Base-by-base conservation (phyloP, 2,888 invertebrate genomes). In the Alviniconcha strummeri region DNA sequence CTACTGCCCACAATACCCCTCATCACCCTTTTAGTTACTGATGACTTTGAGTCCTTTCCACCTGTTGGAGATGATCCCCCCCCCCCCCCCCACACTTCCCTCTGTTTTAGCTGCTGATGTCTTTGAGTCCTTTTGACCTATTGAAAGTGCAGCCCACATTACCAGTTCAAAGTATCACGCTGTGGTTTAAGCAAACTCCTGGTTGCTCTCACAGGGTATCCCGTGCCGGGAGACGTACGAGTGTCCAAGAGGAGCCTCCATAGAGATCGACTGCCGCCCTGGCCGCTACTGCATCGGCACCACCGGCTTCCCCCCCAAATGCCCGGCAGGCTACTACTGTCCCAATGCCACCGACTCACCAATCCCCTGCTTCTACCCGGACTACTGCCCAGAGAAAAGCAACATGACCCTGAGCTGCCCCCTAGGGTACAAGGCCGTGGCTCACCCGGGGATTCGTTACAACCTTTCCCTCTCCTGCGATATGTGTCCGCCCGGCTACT, bases 241-340 rank as follows among this genome's bases (percentile, higher is more conserved):
- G 74, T 93, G 93, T 84, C 92, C 91, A 7, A 67, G 76, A 36
- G 92, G 93, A 36, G 86, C 92, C 1, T 86, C 92, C 0, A 82
- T 91, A 9, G 91, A 91, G 54, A 86, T 85, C 0, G 90, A 90
- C 81, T 93, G 93, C 85, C 86, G 88, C 17, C 87, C 90, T 5
- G 92, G 92, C 0, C 89, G 88, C 82, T 93, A 90, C 85, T 93
- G 93, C 83, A 86, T 85, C 64, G 90, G 89, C n/a, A 87, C 87
- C 6, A 91, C 91, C 9, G 91, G 91, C 11, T 72, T 80, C 2
- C 92, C 92, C 9, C 91, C 91, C 15, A 88, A 90, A 36, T 93
- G 93, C 87, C 90, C 89, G 17, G 87, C 88, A 6, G 93, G 93
- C 0, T 93, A 92, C 87, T 91, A 91, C 86, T 93, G 93, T 83